Conservation (phyloP, 2,797 vertebrate genomes). For the Danio kyathit region DNA sequence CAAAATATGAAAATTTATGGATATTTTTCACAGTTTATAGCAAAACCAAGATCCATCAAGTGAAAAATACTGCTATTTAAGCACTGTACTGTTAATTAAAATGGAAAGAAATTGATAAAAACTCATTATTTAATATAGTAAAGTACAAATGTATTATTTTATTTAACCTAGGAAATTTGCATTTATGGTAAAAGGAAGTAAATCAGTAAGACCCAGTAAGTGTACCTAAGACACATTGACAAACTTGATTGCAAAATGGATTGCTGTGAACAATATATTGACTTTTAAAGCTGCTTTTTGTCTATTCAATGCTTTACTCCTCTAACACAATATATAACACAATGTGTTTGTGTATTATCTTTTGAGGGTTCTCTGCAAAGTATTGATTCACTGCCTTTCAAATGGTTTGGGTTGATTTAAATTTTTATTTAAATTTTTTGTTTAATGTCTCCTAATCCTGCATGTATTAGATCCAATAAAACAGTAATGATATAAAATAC, state of each 20-base stretch:
- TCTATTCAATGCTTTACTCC: background rate
- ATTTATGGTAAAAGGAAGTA: background rate
- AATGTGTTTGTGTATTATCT: background rate
- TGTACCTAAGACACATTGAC: background rate
- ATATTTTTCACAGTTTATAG: background rate
- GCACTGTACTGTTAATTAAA: background rate
- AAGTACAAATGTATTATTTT: background rate
- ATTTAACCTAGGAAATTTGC: background rate
- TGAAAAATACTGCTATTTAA: background rate
- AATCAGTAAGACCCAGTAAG: background rate
- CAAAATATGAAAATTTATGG: too few relatives aligned
- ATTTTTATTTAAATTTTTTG: too few relatives aligned
- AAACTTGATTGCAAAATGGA: conserved; percentile 18
- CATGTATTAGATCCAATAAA: too few relatives aligned
- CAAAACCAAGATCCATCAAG: background rate
- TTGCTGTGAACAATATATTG: conserved; percentile 11
- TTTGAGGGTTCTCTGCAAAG: background rate
- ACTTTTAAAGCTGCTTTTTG: conserved; percentile 17
- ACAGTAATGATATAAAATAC: too few relatives aligned
- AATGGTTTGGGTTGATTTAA: background rate
- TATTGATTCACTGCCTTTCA: background rate
- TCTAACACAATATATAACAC: background rate
- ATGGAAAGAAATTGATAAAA: too few relatives aligned
- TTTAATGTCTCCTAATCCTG: too few relatives aligned
- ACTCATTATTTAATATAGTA: background rate